Percentiles rank a stretch among this genome's conserved stretches.
These are phyloP conservation scores for Eupsittula cactorum DNA, from an alignment of 2,113 vertebrate genomes.

Conservation along the genomic window DNA sequence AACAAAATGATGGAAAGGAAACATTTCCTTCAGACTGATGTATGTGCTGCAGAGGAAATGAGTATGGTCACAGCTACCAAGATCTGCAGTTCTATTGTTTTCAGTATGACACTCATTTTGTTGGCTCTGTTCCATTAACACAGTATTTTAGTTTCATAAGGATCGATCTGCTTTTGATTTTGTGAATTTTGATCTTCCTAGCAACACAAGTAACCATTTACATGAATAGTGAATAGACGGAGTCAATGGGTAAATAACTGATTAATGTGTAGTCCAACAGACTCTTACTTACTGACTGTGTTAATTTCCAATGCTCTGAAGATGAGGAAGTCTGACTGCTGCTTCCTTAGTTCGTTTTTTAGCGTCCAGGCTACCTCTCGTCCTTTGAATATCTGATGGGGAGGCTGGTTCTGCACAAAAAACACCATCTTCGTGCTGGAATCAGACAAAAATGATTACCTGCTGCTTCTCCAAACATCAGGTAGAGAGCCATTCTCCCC, in stretches of 20 bases:
- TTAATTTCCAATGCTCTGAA: conserved; percentile 87
- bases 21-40: neutral
- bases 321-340: conserved; percentile 95
- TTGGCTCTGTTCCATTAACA: neutral
- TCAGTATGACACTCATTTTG: neutral
- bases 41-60: neutral
- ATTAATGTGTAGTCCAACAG: neutral
- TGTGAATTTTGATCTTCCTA: neutral
- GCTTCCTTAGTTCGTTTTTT: conserved; percentile 88
- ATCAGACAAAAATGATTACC: neutral
- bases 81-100: neutral
- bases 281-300: conserved; percentile 89
- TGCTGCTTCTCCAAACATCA: neutral
- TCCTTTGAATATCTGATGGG: conserved; percentile 88
- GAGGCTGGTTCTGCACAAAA: conserved; percentile 90
- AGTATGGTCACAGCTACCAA: neutral
- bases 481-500: neutral
- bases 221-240: fast-evolving
- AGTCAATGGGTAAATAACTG: neutral
- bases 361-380: conserved; percentile 86
- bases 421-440: conserved; percentile 95
- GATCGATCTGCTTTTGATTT: neutral
- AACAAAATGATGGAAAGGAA: neutral
- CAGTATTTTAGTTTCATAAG: neutral
- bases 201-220: neutral